Evolutionary conservation across 2,797 vertebrate species (phyloP), one percentile per base, ranked within the genome.

Genomic region (Odontamblyopus rebecca): DNA sequence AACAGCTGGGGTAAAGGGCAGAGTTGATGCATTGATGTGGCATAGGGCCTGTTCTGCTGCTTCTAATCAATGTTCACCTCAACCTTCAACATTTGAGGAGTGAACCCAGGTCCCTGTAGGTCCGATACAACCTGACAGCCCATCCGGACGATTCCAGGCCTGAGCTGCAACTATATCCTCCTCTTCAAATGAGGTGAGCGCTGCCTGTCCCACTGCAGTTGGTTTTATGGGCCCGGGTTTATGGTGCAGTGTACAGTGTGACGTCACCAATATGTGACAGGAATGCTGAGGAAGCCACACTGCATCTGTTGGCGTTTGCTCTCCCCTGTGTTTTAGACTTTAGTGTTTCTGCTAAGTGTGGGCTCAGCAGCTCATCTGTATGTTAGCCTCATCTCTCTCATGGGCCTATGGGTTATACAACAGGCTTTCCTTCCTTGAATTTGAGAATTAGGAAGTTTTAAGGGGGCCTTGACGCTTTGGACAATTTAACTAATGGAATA

Each of bases 251-350:
- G 54, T 85, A 84, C 86, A 90, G 81, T 71, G 67, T 88, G 79
- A 84, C 68, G 70, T 82, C 78, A 76, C 66, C 60, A 71, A 82
- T 53, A 74, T 71, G 67, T 83, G 76, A 79, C 72, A 65, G 72
- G 77, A 90, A 79, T 90, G 89, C 89, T 91, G 93, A 93, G 73
- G 12, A 79, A 76, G 89, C 88, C 41, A 48, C 44, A 59, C 51
- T 59, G 57, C 67, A 75, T 67, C 71, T 27, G 18, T 70, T 70
- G 78, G 79, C 79, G 79, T 76, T 81, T 78, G 72, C 73, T 78
- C 71, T 57, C 70, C 70, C 73, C 66, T 61, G 59, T 26, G 23
- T 35, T 68, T 73, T 62, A 48, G 82, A 83, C 93, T 93, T 83
- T 91, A 92, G 84, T 75, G 69, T 73, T 79, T 68, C 68, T 71